Conservation (phyloP, 2,888 invertebrate genomes). For the Caprella mutica region DNA sequence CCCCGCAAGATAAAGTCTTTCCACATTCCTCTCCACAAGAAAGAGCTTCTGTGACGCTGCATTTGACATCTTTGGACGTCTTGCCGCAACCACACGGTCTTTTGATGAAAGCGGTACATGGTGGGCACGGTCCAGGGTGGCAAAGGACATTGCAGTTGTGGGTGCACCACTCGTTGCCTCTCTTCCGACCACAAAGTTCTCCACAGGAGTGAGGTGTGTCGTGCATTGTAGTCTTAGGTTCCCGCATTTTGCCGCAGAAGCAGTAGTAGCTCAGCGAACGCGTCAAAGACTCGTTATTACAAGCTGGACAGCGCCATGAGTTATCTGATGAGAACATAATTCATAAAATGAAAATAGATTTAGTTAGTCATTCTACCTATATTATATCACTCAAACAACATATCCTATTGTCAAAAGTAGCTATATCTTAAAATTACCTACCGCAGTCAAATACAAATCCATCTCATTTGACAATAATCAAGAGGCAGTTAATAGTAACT, state of each 20-base stretch:
- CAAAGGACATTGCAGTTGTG: conserved; percentile 64
- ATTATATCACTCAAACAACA: no score
- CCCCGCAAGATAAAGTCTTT: conserved; percentile 55
- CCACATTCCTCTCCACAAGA: conserved; percentile 63
- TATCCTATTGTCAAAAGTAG: no score
- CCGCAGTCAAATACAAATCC: no score
- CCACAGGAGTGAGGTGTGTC: conserved; percentile 86
- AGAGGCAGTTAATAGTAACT: no score
- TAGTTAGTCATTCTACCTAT: no score
- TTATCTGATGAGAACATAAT: no score
- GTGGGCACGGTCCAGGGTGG: conserved; percentile 91
- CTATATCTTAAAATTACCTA: no score
- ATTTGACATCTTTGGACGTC: conserved; percentile 55
- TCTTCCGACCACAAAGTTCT: conserved; percentile 59
- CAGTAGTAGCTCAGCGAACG: conserved; percentile 74
- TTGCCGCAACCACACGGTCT: conserved; percentile 67
- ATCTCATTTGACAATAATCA: no score
- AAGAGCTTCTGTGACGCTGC: conserved; percentile 61
- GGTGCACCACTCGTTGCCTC: conserved; percentile 44
- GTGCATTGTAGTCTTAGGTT: conserved; percentile 63
- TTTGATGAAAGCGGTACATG: conserved; percentile 63
- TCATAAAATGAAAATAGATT: no score
- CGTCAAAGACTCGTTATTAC: conserved; percentile 64
- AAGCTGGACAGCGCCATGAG: conserved; percentile 98
- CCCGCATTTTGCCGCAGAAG: conserved; percentile 70